phyloP scores from a whole-genome alignment of 2,888 invertebrate genomes.

The Drosophila nr. perissopoda region DNA sequence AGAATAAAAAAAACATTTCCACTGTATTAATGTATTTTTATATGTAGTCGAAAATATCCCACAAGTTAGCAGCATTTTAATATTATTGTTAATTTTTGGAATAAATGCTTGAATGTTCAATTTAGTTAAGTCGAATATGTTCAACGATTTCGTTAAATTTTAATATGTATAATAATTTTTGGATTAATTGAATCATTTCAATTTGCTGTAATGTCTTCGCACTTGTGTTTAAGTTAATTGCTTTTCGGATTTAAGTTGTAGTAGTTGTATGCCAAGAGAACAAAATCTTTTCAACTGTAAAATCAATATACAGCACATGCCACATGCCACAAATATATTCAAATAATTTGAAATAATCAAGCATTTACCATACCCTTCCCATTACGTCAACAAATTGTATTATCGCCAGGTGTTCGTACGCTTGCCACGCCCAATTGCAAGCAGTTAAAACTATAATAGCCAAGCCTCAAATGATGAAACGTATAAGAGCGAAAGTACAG shows the following conservation, averaged over 20 bases:
- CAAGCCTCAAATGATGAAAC: constrained; percentile 13
- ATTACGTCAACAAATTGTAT: constrained; percentile 24
- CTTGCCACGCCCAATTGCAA: constrained; percentile 22
- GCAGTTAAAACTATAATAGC: constrained; percentile 6
- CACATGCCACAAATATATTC: not conserved
- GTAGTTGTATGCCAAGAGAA: not conserved
- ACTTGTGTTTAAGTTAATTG: not conserved
- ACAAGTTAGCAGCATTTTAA: not conserved
- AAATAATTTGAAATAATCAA: not conserved
- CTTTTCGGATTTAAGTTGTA: not conserved
- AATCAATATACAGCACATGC: constrained; percentile 36
- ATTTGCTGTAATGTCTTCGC: not conserved
- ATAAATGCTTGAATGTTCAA: not conserved
- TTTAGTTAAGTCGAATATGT: not conserved
- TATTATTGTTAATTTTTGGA: not conserved
- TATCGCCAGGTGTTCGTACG: constrained; percentile 14
- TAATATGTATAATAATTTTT: not conserved
- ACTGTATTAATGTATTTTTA: too few relatives aligned
- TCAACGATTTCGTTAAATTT: not conserved
- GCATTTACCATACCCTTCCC: not conserved
- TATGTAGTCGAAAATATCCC: not conserved
- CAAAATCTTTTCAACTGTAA: constrained; percentile 1
- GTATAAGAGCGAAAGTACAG: constrained; percentile 9
- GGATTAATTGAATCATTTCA: not conserved
- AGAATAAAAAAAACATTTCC: not conserved